Base-by-base conservation (phyloP, 2,797 vertebrate genomes). In the Gallinago stenura region DNA sequence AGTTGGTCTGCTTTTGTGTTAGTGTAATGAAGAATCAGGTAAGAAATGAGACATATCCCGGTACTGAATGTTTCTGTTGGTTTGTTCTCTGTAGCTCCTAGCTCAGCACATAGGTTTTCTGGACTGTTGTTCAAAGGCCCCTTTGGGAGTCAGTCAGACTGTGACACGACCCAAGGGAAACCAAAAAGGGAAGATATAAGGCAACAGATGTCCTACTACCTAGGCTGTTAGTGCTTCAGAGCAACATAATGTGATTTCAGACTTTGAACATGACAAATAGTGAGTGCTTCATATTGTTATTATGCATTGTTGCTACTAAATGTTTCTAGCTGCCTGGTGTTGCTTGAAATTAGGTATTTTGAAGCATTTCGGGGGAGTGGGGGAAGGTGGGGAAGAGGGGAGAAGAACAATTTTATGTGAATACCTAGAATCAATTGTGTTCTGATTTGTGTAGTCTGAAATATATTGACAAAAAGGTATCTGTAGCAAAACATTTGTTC, bases 41-140 rank as follows among this genome's bases (percentile, higher is more conserved):
- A 33, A 5, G 17, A 37, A 85, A 24, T 4, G 1, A 5, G 10
- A 8, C 1, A 0, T 48, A 21, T 10, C 9, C 5, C 13, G 45
- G 11, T 54, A 24, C 17, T 50, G 21, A 48, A 11, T 17, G 9
- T 33, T 84, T 76, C 53, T 61, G 15, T 30, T 65, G 6, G 13
- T 41, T 35, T 45, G 25, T 10, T 50, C 19, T 92, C 20, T 54
- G 39, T 11, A 33, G 51, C 6, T 64, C 24, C 20, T 87, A 35
- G 57, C 35, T 71, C 14, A 75, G 39, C 2, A 8, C 12, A 3
- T 30, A 19, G 2, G 5, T 10, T 54, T 56, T 70, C 56, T 56
- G 45, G 33, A 26, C 45, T 62, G 28, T 17, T 56, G 15, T 25
- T 60, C 12, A 33, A 22, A 61, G 18, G 8, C 28, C 4, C 1